Evolutionary conservation across 2,888 invertebrate genomes (phyloP), one percentile per base, ranked within the genome.

Genomic region (Ornithoptera priamus): DNA sequence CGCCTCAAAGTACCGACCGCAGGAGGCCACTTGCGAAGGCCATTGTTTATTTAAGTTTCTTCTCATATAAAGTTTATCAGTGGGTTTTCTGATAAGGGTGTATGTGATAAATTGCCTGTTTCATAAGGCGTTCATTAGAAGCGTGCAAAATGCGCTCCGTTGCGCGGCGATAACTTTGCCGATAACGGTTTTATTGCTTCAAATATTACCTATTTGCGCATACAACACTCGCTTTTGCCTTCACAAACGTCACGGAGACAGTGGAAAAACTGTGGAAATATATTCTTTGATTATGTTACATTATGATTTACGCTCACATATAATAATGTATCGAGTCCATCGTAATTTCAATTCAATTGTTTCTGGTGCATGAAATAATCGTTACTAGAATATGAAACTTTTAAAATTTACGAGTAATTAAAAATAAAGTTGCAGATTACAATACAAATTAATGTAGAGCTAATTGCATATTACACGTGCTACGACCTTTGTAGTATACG

Each of bases 71-170:
- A 84, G 85, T 85, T 88, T 90, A 90, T 87, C 88, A 90, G 82
- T 87, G 82, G 82, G 82, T 81, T 85, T 81, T 82, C 81, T 89
- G 90, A 91, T 90, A 91, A 91, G 89, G 88, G 81, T 74, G 78
- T 78, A 90, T 91, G 90, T 91, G 90, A 92, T 92, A 91, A 92
- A 92, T 91, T 91, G 89, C 88, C 90, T 90, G 89, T 90, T 92
- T 92, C 90, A 92, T 92, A 90, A 85, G 90, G 89, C 91, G 86
- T 92, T 92, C 92, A 92, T 92, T 92, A 92, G 89, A 85, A 86
- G 86, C 91, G 87, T 92, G 90, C 85, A 87, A 81, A 92, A 92
- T 90, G 87, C 89, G 85, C 84, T 92, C 88, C 89, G 91, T 83
- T 87, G 87, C 90, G 88, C 90, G 74, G 85, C 92, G 91, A 92